Base-by-base conservation (phyloP, 2,113 vertebrate species). In the Saimiri boliviensis region DNA sequence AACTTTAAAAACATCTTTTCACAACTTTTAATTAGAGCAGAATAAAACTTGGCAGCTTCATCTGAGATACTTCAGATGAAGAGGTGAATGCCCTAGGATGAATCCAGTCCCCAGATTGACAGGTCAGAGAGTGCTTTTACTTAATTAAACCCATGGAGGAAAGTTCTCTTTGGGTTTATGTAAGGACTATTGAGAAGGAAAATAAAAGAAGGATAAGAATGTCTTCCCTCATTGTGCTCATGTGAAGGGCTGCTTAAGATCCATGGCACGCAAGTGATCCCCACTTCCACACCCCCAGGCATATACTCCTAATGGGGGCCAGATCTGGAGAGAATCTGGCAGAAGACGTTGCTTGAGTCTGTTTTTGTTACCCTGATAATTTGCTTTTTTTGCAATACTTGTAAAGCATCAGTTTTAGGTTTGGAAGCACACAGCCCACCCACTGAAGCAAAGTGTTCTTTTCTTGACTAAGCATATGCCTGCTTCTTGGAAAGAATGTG, bases 371-470 rank as follows among this genome's bases (percentile, higher is more conserved):
- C 70, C 80, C 95, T 96, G 91, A 95, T 97, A 87, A 94, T 96
- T 95, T 86, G 82, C 60, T 89, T 94, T 89, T 89, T 94, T 80
- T 91, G 60, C 92, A 89, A 76, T 97, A 60, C 63, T 94, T 77
- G 58, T 58, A 95, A 94, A 97, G 82, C 74, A 92, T 94, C 89
- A 86, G 87, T 92, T 96, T 94, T 97, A 73, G 70, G 45, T 95
- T 97, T 94, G 66, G 77, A 93, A 93, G 40, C 95, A 93, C 47
- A 85, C 70, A 96, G 94, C 82, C 95, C 89, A 95, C 95, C 97
- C 95, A 95, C 95, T 96, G 95, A 96, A 91, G 92, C 93, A 91
- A 93, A 96, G 93, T 96, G 95, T 95, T 98, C 95, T 94, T 96
- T 97, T 97, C 86, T 93, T 97, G 70, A 82, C 70, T 81, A 86